Evolutionary conservation across 1,140 invertebrate genomes (phyloP).

Genomic region (Pseudomyrmex flavicornis): DNA sequence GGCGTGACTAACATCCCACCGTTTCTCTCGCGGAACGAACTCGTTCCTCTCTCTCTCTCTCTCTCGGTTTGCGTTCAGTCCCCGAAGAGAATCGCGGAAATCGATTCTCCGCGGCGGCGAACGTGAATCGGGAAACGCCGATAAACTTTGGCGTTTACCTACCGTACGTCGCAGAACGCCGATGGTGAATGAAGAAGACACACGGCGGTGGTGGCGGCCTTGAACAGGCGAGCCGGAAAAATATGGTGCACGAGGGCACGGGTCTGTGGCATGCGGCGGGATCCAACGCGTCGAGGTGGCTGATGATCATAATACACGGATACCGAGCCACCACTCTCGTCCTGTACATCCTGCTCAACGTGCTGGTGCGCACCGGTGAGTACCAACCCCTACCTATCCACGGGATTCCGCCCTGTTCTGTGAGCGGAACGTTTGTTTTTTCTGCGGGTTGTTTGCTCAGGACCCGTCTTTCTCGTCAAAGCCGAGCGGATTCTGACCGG

Average conservation of each 20-base stretch:
- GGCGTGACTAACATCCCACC: background rate
- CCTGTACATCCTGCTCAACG: constrained; percentile 75
- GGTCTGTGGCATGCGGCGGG: constrained; percentile 73
- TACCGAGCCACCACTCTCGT: constrained; percentile 73
- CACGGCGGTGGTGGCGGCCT: constrained; percentile 45
- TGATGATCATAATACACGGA: constrained; percentile 77
- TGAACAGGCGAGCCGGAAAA: constrained; percentile 64
- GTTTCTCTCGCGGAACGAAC: constrained; percentile 20
- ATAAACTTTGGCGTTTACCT: constrained; percentile 22
- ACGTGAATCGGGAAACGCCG: background rate
- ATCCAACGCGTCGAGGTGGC: constrained; percentile 74
- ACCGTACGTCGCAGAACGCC: constrained; percentile 32
- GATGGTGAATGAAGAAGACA: constrained; percentile 70
- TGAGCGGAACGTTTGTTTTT: constrained; percentile 24
- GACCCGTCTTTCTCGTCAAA: constrained; percentile 1
- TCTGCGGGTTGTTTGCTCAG: constrained; percentile 35
- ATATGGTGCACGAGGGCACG: constrained; percentile 75
- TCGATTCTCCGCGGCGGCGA: background rate
- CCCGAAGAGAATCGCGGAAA: background rate
- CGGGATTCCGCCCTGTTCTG: background rate
- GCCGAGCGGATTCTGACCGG: background rate
- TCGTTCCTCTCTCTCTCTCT: background rate
- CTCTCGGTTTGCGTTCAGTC: constrained; percentile 15
- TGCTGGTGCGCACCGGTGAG: constrained; percentile 77
- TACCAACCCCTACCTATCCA: constrained; percentile 40